Evolutionary conservation across 30 jellyfish, hydroid and myxozoan species (phyloP).

Genomic region (Aurelia aurita complex sp. Pacific): DNA sequence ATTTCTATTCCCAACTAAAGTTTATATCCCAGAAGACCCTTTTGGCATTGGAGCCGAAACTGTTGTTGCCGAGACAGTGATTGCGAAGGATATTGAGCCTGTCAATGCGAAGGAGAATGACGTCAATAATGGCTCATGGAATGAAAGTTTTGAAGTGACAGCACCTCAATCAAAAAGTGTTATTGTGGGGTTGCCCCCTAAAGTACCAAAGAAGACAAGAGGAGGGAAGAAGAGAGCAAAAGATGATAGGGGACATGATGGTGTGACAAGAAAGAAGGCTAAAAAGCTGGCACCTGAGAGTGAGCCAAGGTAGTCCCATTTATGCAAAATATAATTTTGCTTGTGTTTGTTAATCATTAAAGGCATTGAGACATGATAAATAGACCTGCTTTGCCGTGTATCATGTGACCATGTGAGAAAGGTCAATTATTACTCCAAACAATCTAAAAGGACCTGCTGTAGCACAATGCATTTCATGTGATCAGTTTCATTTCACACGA

Average conservation of each 20-base stretch:
- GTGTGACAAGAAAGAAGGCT: no score
- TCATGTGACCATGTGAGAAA: no score
- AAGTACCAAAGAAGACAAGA: not conserved
- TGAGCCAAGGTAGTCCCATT: no score
- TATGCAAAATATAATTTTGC: no score
- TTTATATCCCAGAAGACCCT: constrained; percentile 61
- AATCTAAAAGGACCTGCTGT: no score
- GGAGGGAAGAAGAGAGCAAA: not conserved
- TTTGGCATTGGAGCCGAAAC: constrained; percentile 68
- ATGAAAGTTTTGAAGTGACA: constrained; percentile 17
- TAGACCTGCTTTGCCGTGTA: no score
- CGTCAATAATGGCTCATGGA: constrained; percentile 3
- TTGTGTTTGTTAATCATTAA: no score
- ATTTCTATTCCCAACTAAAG: constrained; percentile 36
- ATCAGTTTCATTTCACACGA: no score
- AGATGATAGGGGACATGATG: not conserved
- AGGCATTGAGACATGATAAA: no score
- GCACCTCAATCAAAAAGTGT: constrained; percentile 42
- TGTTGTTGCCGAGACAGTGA: not conserved
- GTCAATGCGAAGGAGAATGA: constrained; percentile 33
- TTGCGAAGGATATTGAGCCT: not conserved
- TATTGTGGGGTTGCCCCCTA: constrained; percentile 21
- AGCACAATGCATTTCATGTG: no score
- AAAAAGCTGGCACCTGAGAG: no score
- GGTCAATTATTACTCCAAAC: no score